phyloP scores from a whole-genome alignment of 1,140 invertebrate species.

The Cephus cinctus region DNA sequence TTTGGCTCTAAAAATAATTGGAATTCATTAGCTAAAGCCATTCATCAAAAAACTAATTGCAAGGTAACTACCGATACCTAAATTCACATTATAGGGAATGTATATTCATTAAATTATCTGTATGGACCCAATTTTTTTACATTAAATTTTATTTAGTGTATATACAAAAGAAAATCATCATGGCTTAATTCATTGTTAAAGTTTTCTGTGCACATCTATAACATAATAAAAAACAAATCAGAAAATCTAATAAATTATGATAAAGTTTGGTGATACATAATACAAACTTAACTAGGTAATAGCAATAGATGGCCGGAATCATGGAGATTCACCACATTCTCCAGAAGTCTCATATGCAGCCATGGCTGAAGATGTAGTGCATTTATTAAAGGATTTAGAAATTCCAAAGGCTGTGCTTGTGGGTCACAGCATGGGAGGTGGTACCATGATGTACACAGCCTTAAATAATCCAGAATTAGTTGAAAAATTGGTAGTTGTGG shows the following conservation, averaged over 20 bases:
- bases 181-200: too few species aligned
- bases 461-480: constrained; percentile 72
- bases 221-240: too few species aligned
- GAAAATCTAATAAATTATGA: too few species aligned
- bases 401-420: constrained; percentile 68
- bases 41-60: constrained; percentile 64
- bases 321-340: constrained; percentile 85
- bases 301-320: constrained; percentile 84
- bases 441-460: constrained; percentile 77
- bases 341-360: constrained; percentile 67
- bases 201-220: too few species aligned
- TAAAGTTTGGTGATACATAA: too few species aligned
- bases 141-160: too few species aligned
- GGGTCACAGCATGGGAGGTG: constrained; percentile 91
- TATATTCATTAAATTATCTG: too few species aligned
- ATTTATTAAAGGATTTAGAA: constrained; percentile 63
- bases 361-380: constrained; percentile 72
- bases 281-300: constrained; percentile 62
- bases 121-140: too few species aligned
- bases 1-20: constrained; percentile 86
- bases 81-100: too few species aligned
- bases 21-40: constrained; percentile 74
- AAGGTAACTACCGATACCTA: too few species aligned
- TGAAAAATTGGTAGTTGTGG: constrained; percentile 78
- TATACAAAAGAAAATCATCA: too few species aligned